Base-by-base conservation (phyloP, 1,140 invertebrate genomes). In the Mactra quadrangularis region DNA sequence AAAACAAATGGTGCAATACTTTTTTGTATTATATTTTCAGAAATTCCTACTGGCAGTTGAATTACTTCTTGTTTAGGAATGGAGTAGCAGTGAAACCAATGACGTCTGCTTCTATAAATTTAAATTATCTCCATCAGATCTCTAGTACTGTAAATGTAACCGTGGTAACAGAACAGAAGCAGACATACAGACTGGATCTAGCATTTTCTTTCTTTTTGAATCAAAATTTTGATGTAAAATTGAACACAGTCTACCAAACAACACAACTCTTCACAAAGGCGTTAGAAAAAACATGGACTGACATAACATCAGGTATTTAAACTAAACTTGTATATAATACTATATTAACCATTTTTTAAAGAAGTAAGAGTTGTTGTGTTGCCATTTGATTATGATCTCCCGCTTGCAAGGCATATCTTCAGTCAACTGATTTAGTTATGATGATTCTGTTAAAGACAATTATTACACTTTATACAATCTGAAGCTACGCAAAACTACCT, bases 141-240 rank as follows among this genome's bases (percentile, higher is more conserved):
- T 3, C 53, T 27, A 52, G 22, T 25, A 45, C 77, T n/a, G 47
- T 53, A 13, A 70, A 79, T 35, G 52, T 79, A 1, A 50, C 41
- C 19, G 59, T 66, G 13, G 33, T 79, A n/a, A 62, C 27, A 33
- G 62, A 57, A 70, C 27, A 11, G 4, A 79, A 70, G 50, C 41
- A 68, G 45, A 79, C 77, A 19, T 7, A 6, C 11, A 68, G 38
- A 57, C 47, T 79, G 53, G 17, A 17, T 19, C 38, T 29, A 33
- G 64, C 77, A 57, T 79, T 79, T 79, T 59, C 62, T 38, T 55
- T 79, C 35, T 79, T 57, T 52, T 53, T 79, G 50, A 68, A 70
- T 15, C 45, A 53, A 22, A 70, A 57, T 47, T 29, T 70, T 11
- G 70, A 79, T 33, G 64, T 79, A 25, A 47, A 33, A 33, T 31